Evolutionary conservation across 2,797 vertebrate genomes (phyloP).

Genomic region (Natrix natrix): DNA sequence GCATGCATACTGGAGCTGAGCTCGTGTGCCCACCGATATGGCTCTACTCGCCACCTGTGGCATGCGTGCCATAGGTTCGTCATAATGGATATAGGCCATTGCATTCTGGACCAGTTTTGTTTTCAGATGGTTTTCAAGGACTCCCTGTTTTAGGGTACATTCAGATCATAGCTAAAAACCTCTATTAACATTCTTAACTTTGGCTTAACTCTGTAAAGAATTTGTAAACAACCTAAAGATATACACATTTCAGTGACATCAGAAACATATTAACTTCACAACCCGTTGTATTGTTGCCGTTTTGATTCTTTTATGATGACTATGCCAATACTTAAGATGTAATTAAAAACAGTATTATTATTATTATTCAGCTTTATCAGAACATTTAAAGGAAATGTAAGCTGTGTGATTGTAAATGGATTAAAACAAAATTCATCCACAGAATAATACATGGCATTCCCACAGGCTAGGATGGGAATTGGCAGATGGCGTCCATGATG

Average conservation of each 20-base stretch:
- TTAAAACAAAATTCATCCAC: background rate
- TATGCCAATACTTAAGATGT: background rate
- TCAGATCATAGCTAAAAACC: background rate
- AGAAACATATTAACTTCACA: background rate
- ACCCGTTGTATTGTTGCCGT: background rate
- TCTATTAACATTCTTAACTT: background rate
- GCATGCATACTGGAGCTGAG: too few relatives aligned
- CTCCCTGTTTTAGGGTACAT: background rate
- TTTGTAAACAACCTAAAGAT: background rate
- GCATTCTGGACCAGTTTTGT: background rate
- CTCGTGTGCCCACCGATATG: too few relatives aligned
- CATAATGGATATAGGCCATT: background rate
- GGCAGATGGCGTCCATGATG: conserved; percentile 32
- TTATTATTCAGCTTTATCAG: background rate
- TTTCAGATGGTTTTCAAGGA: background rate
- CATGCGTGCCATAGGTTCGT: too few relatives aligned
- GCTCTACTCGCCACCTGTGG: too few relatives aligned
- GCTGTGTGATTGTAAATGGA: background rate
- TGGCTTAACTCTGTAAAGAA: background rate
- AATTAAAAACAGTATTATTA: background rate
- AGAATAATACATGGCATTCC: background rate
- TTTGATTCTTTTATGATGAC: background rate
- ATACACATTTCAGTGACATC: background rate
- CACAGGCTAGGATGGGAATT: conserved; percentile 19
- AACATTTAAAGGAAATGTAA: background rate